Evolutionary conservation across 64 coral and sea anemone genomes (phyloP).

Genomic region (Montipora cactus): DNA sequence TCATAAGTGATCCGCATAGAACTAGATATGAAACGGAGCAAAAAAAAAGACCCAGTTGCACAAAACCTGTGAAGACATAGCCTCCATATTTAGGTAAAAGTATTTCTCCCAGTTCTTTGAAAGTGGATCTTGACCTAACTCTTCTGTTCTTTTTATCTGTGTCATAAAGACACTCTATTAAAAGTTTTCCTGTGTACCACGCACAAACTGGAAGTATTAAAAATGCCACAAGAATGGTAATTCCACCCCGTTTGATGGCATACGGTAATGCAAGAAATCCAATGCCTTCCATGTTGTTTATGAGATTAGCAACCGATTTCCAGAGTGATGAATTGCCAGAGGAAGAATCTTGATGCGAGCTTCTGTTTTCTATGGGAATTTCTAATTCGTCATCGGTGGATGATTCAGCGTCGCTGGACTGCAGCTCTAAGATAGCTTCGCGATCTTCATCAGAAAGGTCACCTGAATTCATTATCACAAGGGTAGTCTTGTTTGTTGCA

Average conservation of each 20-base stretch:
- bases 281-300: constrained; percentile 43
- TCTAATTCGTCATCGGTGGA: too few relatives aligned
- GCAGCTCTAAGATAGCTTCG: too few relatives aligned
- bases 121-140: neutral
- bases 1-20: neutral
- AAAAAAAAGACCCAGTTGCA: neutral
- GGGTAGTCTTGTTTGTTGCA: too few relatives aligned
- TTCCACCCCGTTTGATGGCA: constrained; percentile 31
- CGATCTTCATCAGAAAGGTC: too few relatives aligned
- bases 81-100: neutral
- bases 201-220: neutral
- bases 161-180: constrained; percentile 16
- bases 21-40: neutral
- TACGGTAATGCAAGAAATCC: constrained; percentile 51
- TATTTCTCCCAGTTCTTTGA: neutral
- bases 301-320: neutral
- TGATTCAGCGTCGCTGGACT: too few relatives aligned
- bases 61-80: neutral
- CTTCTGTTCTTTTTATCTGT: neutral
- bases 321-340: neutral
- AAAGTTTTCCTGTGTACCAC: constrained; percentile 8
- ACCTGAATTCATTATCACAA: too few relatives aligned
- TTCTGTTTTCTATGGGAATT: too few relatives aligned
- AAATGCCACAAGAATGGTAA: neutral
- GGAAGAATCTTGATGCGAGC: too few relatives aligned